Conservation (phyloP, 2,113 vertebrate genomes). For the Zosterops hypoxanthus region DNA sequence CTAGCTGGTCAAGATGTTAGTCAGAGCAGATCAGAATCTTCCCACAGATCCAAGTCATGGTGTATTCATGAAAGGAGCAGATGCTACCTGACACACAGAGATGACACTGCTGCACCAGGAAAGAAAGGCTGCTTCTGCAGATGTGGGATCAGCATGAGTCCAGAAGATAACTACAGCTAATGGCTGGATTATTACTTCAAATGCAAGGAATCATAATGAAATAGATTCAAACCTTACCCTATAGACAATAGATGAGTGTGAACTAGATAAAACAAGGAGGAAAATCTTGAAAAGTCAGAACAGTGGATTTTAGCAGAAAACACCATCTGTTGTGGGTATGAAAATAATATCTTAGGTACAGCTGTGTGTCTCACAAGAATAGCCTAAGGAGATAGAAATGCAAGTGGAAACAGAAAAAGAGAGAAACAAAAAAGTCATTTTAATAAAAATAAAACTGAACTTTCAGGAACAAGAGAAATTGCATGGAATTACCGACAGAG, state of each 20-base stretch:
- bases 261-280: background rate
- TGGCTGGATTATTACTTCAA: background rate
- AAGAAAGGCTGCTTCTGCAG: background rate
- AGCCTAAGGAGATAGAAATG: background rate
- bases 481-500: background rate
- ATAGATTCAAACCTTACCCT: background rate
- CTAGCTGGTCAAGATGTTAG: background rate
- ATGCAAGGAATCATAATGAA: background rate
- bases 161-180: background rate
- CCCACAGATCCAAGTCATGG: background rate
- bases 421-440: background rate
- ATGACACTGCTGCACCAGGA: background rate
- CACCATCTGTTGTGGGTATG: background rate
- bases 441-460: background rate
- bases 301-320: background rate
- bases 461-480: background rate
- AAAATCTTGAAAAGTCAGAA: background rate
- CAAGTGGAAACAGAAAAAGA: background rate
- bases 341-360: background rate
- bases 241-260: fast-evolving
- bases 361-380: background rate
- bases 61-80: background rate
- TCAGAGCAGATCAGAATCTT: background rate
- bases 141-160: background rate
- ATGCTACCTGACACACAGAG: background rate